Percentiles rank a stretch among this genome's conserved stretches.
These are phyloP conservation scores for Timandra comae DNA, from an alignment of 2,888 invertebrate genomes.

Conservation along the genomic window DNA sequence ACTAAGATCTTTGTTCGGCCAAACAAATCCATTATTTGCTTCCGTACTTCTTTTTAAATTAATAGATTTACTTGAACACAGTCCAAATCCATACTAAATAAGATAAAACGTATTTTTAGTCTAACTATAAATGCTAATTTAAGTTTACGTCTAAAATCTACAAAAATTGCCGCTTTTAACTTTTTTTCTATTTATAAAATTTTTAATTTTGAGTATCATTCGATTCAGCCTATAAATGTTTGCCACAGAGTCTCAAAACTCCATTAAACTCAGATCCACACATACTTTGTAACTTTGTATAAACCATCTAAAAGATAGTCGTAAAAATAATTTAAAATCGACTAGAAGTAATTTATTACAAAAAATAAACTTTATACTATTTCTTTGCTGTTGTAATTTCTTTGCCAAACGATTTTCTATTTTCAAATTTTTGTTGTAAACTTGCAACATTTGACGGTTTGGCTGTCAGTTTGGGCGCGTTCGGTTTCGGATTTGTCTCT, in stretches of 20 bases:
- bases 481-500: constrained; percentile 50
- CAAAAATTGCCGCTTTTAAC: too few species aligned
- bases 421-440: constrained; percentile 87
- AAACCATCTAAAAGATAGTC: constrained; percentile 19
- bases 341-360: constrained; percentile 32
- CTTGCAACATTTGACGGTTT: constrained; percentile 84
- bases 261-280: constrained; percentile 25
- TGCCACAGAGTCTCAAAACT: background rate
- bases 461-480: constrained; percentile 66
- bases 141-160: too few species aligned
- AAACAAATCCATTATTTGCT: too few species aligned
- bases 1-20: constrained; percentile 1
- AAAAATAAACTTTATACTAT: constrained; percentile 25
- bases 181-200: background rate
- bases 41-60: too few species aligned
- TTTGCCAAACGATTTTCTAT: constrained; percentile 66
- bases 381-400: constrained; percentile 54
- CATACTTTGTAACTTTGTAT: constrained; percentile 21
- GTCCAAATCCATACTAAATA: too few species aligned
- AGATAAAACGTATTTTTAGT: too few species aligned
- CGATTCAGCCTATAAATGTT: background rate
- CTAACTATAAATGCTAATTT: too few species aligned
- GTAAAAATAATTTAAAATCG: constrained; percentile 26
- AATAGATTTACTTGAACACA: too few species aligned
- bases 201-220: background rate